A percentile compares a stretch with the other conserved stretches of the same genome.
phyloP scores from a whole-genome alignment of 1,140 invertebrate genomes.

The Cydia strobilella region DNA sequence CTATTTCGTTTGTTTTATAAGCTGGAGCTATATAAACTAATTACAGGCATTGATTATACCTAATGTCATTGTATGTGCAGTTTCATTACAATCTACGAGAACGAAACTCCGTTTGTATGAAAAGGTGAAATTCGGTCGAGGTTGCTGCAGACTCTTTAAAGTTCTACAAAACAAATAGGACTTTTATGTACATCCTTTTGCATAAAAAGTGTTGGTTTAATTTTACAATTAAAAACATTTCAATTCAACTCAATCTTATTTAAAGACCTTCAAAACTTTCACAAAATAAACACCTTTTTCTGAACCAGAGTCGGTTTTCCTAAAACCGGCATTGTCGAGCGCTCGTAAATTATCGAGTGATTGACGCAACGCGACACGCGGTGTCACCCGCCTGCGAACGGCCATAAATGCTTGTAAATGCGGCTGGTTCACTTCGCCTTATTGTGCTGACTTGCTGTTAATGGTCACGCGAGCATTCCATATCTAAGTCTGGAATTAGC shows the following conservation, averaged over 20 bases:
- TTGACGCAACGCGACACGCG: conserved; percentile 23
- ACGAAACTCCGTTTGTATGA: too few relatives aligned
- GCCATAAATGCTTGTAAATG: conserved; percentile 31
- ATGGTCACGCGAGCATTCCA: conserved; percentile 19
- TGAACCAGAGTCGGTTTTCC: conserved; percentile 8
- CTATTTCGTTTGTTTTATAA: too few relatives aligned
- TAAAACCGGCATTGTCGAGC: conserved; percentile 17
- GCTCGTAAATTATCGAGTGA: conserved; percentile 29
- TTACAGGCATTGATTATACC: too few relatives aligned
- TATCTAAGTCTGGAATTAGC: not conserved
- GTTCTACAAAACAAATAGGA: too few relatives aligned
- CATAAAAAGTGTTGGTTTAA: too few relatives aligned
- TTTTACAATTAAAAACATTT: not conserved
- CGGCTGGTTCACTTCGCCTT: conserved; percentile 18
- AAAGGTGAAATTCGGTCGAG: too few relatives aligned
- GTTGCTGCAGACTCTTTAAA: too few relatives aligned
- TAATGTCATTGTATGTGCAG: too few relatives aligned
- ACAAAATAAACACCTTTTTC: conserved; percentile 2
- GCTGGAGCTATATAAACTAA: too few relatives aligned
- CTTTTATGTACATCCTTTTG: too few relatives aligned
- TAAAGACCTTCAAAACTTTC: not conserved
- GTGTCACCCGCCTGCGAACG: conserved; percentile 15
- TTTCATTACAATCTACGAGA: too few relatives aligned
- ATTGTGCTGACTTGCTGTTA: conserved; percentile 21
- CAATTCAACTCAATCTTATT: not conserved